Evolutionary conservation across 2,888 invertebrate genomes (phyloP).

Genomic region (Cerceris rybyensis): DNA sequence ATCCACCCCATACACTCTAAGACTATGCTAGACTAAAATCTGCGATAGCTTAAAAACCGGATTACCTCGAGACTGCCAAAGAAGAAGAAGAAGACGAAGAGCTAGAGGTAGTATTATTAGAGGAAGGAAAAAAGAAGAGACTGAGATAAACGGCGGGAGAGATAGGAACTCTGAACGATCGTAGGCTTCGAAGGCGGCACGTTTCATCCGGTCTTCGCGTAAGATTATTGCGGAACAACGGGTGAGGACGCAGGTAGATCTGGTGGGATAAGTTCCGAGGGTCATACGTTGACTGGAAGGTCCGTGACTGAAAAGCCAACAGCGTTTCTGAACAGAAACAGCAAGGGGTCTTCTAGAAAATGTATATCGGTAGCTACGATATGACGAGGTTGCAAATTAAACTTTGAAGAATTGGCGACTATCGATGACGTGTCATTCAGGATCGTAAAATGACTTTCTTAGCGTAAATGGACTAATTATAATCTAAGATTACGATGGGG

Average conservation of each 20-base stretch:
- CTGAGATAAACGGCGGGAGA: background rate
- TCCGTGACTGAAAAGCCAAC: conserved; percentile 76
- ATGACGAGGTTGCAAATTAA: no score
- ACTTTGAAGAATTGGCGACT: no score
- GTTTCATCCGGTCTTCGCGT: conserved; percentile 12
- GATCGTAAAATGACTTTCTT: no score
- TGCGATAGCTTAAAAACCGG: conserved; percentile 1
- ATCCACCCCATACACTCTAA: background rate
- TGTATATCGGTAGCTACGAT: no score
- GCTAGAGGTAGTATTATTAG: background rate
- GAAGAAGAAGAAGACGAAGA: background rate
- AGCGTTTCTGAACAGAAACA: conserved; percentile 37
- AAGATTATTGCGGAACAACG: conserved; percentile 35
- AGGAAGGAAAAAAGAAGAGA: background rate
- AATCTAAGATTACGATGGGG: no score
- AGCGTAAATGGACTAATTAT: no score
- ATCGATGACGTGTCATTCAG: no score
- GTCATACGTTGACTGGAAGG: conserved; percentile 59
- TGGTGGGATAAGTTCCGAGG: conserved; percentile 57
- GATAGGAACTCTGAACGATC: conserved; percentile 1
- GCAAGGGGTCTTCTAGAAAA: no score
- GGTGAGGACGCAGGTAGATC: conserved; percentile 40
- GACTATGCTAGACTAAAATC: background rate
- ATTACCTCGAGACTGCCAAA: conserved; percentile 6
- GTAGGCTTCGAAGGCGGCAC: conserved; percentile 14